A percentile compares a stretch with the other conserved stretches of the same genome.
Evolutionary conservation across 2,888 invertebrate species (phyloP).

Genomic region (Hypomecis atomaria): DNA sequence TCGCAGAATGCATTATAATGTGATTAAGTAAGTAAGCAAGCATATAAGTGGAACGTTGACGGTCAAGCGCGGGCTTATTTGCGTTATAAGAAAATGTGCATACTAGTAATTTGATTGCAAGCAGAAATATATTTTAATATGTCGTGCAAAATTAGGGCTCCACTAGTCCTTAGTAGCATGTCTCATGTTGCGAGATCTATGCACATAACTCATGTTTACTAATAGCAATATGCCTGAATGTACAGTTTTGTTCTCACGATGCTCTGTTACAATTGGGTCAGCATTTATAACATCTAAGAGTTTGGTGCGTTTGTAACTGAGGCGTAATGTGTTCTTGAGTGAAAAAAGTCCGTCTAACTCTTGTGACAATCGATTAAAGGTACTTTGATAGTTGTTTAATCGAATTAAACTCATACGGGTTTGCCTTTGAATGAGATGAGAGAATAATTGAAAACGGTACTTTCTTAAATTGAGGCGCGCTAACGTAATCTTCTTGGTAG

Average conservation of each 20-base stretch:
- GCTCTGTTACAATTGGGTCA: conserved; percentile 21
- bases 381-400: conserved; percentile 19
- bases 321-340: conserved; percentile 1
- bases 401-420: conserved; percentile 31
- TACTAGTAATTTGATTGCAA: no score
- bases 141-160: no score
- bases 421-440: conserved; percentile 16
- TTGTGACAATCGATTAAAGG: conserved; percentile 21
- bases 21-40: no score
- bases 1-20: no score
- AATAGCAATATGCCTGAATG: conserved; percentile 16
- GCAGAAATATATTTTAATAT: no score
- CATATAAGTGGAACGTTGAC: no score
- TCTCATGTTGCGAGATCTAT: no score
- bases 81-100: no score
- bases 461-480: neutral
- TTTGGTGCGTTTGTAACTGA: neutral
- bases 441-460: conserved; percentile 11
- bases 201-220: conserved; percentile 7
- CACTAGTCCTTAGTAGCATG: no score
- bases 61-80: no score
- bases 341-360: neutral
- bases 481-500: neutral
- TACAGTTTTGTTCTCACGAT: conserved; percentile 27
- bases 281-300: neutral